Evolutionary conservation across 2,888 invertebrate genomes (phyloP), one percentile per base, ranked within the genome.

Genomic region (Dryobotodes eremita): DNA sequence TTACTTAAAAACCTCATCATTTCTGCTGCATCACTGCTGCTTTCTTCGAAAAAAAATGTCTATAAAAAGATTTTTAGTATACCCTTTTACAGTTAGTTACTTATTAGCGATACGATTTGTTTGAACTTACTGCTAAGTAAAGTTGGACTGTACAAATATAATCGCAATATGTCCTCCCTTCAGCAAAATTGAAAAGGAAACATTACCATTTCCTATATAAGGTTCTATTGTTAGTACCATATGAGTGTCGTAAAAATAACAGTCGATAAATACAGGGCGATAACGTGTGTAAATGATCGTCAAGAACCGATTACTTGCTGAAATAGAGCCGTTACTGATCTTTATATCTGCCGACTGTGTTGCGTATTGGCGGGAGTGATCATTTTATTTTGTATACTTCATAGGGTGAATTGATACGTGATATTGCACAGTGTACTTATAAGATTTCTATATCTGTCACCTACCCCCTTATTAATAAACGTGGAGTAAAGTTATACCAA

Each of bases 301-400:
- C 91, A 93, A 92, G 89, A 93, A 93, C 90, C 93, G 92, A 95
- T 95, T 92, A 93, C 90, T 88, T 88, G 78, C 82, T 87, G 89
- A 88, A 91, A 93, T 91, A 86, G 91, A 88, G 89, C 48, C 66
- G 46, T 81, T 87, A 87, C 87, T 91, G 92, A 91, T 90, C 90
- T 92, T 90, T 91, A 87, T 90, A 90, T 92, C 89, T 90, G 83
- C 46, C 23, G 42, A 68, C 64, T 50, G 66, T 65, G 50, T 68
- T 50, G 66, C 62, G 50, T 68, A 50, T 65, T 17, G 13, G 61
- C 36, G 17, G 20, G n/a, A 48, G 13, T 55, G 42, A 62, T 13
- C 1, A 31, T 42, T 77, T 61, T 3, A 42, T 36, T 11, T 26
- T 59, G 36, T 20, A 23, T 2, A 10, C 26, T 46, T 20, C 13